phyloP scores from a whole-genome alignment of 2,113 vertebrate species.

The Strigops habroptila region DNA sequence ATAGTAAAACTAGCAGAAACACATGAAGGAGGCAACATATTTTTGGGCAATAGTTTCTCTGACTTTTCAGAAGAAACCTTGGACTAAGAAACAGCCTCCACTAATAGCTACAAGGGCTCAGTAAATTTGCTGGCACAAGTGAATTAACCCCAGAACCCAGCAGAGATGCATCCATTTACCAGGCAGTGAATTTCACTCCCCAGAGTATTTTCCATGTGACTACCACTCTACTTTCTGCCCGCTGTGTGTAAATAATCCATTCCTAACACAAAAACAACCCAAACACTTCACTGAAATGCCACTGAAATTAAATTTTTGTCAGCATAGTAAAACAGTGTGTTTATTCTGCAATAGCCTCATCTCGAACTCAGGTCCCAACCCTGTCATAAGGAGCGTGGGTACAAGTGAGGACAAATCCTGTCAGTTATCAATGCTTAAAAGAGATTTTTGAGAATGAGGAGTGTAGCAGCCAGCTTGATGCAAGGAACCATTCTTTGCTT shows the following conservation, averaged over 20 bases:
- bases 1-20: not conserved
- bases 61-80: not conserved
- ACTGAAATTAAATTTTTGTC: not conserved
- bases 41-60: not conserved
- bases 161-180: not conserved
- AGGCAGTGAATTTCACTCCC: not conserved
- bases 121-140: conserved; percentile 7
- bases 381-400: rapidly evolving
- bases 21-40: not conserved
- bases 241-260: not conserved
- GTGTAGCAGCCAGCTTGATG: not conserved
- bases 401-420: not conserved
- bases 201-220: not conserved
- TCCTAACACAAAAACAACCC: not conserved
- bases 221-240: not conserved
- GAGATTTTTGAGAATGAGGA: not conserved
- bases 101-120: not conserved
- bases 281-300: not conserved
- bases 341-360: not conserved
- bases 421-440: not conserved
- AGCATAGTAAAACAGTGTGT: not conserved
- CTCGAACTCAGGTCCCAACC: not conserved
- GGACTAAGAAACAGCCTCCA: not conserved
- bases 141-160: conserved; percentile 11
- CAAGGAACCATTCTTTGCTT: not conserved